Base-by-base conservation (phyloP, 2,797 vertebrate genomes). In the Sebastes cheni region DNA sequence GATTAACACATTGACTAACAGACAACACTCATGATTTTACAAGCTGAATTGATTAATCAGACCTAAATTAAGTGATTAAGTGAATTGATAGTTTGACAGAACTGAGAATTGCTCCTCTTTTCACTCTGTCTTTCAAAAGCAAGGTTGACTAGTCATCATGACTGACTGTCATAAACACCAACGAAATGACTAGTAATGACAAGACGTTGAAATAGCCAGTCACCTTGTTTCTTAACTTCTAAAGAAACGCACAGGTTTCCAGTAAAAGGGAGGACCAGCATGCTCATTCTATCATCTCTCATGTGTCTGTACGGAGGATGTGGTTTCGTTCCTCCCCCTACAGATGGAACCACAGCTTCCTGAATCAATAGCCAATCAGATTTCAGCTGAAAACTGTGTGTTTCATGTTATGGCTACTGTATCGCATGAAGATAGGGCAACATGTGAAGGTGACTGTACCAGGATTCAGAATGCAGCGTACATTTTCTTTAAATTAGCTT, bases 291-390 rank as follows among this genome's bases (percentile, higher is more conserved):
- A 5, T 67, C 14, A 67, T 25, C 20, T 71, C 16, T 76, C 42
- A 46, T 64, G 7, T 29, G 29, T 78, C 6, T 65, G 7, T 36
- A 25, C 5, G 29, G 11, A 89, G 82, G 85, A 88, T 89, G 91
- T 90, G 87, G 83, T 12, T 14, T 67, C 82, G 67, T 32, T n/a
- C 22, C 50, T 61, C 32, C 16, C 2, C 58, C 58, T 55, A 78
- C 64, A 1, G 9, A 71, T 4, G 20, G 1, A 16, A 83, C 88
- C 88, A 80, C 86, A 90, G 66, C 79, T 89, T 93, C 90, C 89
- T 89, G 72, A 79, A 50, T 55, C 30, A 59, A 29, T 46, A 83
- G 50, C 80, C 78, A 82, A 88, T 79, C 55, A 79, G 23, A 76
- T 9, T 55, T 79, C 8, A 50, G 52, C 25, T 58, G 6, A 69